These are phyloP conservation scores for Rhynchophorus ferrugineus DNA, from an alignment of 1,140 invertebrate genomes.

Conservation along the genomic window DNA sequence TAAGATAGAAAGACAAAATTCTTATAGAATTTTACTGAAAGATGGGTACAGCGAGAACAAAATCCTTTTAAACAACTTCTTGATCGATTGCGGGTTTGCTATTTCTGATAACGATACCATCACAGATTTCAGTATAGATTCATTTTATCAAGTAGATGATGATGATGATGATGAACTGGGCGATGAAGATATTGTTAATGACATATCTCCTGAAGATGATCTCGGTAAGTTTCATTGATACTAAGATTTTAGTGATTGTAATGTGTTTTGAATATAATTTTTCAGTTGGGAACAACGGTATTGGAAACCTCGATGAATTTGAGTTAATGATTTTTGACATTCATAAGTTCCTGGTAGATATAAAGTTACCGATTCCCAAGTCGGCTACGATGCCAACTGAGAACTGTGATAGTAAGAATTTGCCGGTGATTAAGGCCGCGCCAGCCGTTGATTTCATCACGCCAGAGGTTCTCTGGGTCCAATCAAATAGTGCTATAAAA, in stretches of 20 bases:
- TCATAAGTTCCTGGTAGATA: conserved; percentile 2
- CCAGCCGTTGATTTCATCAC: conserved; percentile 24
- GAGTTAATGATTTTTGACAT: conserved; percentile 12
- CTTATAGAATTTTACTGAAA: conserved; percentile 28
- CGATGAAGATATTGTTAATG: background rate
- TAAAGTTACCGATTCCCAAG: conserved; percentile 6
- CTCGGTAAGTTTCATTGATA: background rate
- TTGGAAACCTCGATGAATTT: conserved; percentile 3
- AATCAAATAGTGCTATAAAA: conserved; percentile 25
- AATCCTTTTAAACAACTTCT: conserved; percentile 25
- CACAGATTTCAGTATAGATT: conserved; percentile 26
- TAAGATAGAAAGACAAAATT: conserved; percentile 11
- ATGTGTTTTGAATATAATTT: background rate
- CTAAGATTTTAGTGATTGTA: no score
- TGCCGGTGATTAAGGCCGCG: conserved; percentile 26
- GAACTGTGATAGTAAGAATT: no score
- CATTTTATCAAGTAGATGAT: background rate
- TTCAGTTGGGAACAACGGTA: background rate
- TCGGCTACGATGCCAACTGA: no score
- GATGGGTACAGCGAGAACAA: conserved; percentile 25
- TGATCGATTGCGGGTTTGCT: conserved; percentile 33
- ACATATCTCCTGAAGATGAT: background rate
- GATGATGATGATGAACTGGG: conserved; percentile 10
- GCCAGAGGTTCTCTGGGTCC: conserved; percentile 30
- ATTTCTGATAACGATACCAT: conserved; percentile 14